Conservation (phyloP, 2,797 vertebrate genomes). For the Sebastolobus altivelis region DNA sequence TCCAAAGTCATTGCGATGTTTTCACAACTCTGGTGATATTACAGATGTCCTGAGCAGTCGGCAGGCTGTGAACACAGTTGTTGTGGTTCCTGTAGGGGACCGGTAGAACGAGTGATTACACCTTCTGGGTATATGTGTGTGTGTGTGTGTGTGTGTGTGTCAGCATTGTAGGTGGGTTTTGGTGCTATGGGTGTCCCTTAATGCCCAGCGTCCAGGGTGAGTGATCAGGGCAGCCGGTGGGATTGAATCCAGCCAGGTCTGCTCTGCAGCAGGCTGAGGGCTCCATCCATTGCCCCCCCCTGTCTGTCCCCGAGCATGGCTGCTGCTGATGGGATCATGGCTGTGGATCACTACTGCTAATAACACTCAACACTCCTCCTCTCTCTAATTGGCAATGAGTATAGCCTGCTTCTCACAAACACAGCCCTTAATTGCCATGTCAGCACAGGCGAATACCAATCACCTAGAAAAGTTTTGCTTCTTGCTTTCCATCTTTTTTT, state of each 20-base stretch:
- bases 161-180: constrained; percentile 12
- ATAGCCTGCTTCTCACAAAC: constrained; percentile 44
- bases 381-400: constrained; percentile 51
- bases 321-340: constrained; percentile 86
- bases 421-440: constrained; percentile 32
- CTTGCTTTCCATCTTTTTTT: not conserved
- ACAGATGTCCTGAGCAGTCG: constrained; percentile 8
- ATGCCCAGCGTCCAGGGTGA: constrained; percentile 46
- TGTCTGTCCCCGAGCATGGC: constrained; percentile 63
- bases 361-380: constrained; percentile 57
- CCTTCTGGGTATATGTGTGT: not conserved
- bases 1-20: constrained; percentile 6
- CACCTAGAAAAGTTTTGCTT: not conserved
- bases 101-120: not conserved
- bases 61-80: constrained; percentile 13
- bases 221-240: constrained; percentile 62
- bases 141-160: constrained; percentile 1
- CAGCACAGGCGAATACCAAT: constrained; percentile 23
- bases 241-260: constrained; percentile 76
- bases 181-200: constrained; percentile 24
- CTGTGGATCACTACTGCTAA: constrained; percentile 79
- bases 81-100: constrained; percentile 1
- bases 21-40: not conserved
- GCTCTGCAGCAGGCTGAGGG: constrained; percentile 68
- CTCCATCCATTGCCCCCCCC: constrained; percentile 76